These are phyloP conservation scores for Cynopterus sphinx DNA, from an alignment of 2,797 vertebrate species.

Conservation along the genomic window DNA sequence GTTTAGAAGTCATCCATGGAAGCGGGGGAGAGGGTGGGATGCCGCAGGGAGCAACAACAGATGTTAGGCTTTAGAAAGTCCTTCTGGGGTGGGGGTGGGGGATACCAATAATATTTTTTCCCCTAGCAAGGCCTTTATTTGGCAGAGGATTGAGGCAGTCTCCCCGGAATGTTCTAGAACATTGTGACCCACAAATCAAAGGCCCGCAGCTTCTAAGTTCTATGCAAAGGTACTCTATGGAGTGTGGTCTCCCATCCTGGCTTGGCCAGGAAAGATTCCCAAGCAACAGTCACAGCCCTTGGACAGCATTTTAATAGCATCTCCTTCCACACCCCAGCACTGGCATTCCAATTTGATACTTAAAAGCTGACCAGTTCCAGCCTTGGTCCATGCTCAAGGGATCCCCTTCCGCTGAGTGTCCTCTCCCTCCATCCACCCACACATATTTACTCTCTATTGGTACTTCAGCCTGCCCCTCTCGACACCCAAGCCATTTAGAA, in stretches of 20 bases:
- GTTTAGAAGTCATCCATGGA: neutral
- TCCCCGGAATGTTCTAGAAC: neutral
- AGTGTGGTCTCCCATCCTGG: too few species aligned
- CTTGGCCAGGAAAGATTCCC: neutral
- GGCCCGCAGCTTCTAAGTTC: neutral
- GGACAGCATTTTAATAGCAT: neutral
- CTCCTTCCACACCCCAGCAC: neutral
- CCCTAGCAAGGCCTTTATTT: neutral
- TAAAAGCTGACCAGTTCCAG: neutral
- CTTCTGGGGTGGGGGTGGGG: neutral
- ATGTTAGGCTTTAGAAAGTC: neutral
- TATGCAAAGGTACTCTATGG: neutral
- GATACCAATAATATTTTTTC: neutral
- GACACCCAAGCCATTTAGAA: neutral
- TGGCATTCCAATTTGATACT: neutral
- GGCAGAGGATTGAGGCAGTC: neutral
- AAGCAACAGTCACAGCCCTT: fast-evolving
- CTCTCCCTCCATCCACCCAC: neutral
- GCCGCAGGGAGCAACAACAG: neutral
- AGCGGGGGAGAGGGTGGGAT: fast-evolving
- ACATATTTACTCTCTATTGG: too few species aligned
- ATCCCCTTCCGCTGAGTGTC: neutral
- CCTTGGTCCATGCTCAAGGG: neutral
- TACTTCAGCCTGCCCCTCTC: neutral
- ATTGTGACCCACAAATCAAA: neutral